Evolutionary conservation across 2,113 vertebrate species (phyloP).

Genomic region (Tonatia bakeri): DNA sequence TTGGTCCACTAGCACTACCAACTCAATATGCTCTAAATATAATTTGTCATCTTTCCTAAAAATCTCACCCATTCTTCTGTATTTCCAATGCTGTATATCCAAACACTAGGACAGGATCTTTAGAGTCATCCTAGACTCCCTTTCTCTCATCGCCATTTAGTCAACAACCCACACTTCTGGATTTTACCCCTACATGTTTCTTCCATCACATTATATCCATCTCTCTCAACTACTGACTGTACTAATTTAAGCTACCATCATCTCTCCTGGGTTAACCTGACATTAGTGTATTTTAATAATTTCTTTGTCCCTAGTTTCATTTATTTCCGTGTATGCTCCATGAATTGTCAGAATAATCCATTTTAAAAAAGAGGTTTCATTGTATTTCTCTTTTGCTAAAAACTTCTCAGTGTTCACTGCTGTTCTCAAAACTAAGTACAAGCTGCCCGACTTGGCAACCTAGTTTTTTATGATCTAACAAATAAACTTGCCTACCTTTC

Average conservation of each 20-base stretch:
- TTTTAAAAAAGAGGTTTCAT: not conserved
- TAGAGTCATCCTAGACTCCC: not conserved
- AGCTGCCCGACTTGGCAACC: not conserved
- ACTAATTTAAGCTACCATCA: not conserved
- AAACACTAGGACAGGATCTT: not conserved
- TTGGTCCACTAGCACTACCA: not conserved
- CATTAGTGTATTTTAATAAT: not conserved
- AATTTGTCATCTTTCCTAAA: not conserved
- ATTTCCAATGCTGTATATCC: not conserved
- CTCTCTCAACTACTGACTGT: not conserved
- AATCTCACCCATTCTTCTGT: not conserved
- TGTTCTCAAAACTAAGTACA: not conserved
- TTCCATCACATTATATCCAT: not conserved
- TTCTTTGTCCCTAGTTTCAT: not conserved
- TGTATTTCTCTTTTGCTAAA: not conserved
- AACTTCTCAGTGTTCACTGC: not conserved
- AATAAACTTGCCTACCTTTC: not conserved
- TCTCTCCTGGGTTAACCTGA: not conserved
- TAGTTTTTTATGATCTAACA: constrained; percentile 14
- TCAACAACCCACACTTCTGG: not conserved
- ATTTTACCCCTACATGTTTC: not conserved
- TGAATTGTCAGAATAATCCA: not conserved
- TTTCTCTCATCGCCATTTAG: not conserved
- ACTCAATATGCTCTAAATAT: not conserved
- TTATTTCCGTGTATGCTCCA: not conserved